phyloP scores from a whole-genome alignment of 2,888 invertebrate genomes.

The Melanophora roralis region DNA sequence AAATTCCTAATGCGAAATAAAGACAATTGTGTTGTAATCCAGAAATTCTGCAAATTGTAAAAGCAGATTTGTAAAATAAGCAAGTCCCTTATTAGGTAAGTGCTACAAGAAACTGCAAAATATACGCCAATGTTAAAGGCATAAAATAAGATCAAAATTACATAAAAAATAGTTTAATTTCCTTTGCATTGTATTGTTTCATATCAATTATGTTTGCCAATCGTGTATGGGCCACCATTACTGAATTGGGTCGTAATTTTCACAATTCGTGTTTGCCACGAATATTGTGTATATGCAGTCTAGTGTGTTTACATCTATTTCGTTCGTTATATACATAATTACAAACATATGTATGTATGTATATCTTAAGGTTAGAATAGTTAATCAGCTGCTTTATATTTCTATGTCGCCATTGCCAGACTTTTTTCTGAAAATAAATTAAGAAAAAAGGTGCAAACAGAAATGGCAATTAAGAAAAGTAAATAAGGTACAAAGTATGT shows the following conservation, averaged over 20 bases:
- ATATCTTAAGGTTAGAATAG: conserved; percentile 43
- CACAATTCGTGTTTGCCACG: conserved; percentile 58
- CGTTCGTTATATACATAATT: conserved; percentile 27
- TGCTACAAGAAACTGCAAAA: too few species aligned
- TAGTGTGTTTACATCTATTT: conserved; percentile 47
- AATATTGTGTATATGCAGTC: conserved; percentile 57
- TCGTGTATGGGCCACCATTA: conserved; percentile 48
- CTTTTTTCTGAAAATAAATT: not conserved
- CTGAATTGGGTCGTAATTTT: conserved; percentile 54
- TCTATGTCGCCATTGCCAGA: conserved; percentile 30
- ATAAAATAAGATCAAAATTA: conserved; percentile 32
- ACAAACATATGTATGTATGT: too few species aligned
- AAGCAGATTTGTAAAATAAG: not conserved
- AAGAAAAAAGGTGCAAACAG: not conserved
- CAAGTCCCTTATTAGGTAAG: too few species aligned
- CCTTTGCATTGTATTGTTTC: conserved; percentile 15
- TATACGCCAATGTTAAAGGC: not conserved
- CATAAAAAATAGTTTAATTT: conserved; percentile 47
- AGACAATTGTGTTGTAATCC: not conserved
- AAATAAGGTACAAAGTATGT: too few species aligned
- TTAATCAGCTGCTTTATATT: conserved; percentile 43
- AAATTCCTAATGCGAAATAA: too few species aligned
- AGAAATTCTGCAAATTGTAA: not conserved
- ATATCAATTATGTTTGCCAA: conserved; percentile 27
- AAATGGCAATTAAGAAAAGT: too few species aligned